Percentiles rank a stretch among this genome's conserved stretches.
phyloP scores from a whole-genome alignment of 35 echinoderm and acorn worm species.

The Ophioderma brevispina region DNA sequence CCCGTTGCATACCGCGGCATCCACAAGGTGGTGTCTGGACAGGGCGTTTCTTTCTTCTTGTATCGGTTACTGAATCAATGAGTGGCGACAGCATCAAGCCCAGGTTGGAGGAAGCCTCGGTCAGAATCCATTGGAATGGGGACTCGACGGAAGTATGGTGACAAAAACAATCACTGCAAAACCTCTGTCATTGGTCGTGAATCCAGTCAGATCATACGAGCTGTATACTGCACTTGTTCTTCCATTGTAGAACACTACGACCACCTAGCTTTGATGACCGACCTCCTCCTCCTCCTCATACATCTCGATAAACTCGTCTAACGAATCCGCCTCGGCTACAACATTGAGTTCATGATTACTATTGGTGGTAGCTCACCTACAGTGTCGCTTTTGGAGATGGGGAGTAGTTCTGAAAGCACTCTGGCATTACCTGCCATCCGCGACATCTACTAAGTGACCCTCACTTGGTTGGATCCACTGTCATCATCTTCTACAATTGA shows the following conservation, averaged over 20 bases:
- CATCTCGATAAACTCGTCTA: conserved; percentile 75
- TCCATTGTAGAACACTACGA: conserved; percentile 56
- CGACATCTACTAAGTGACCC: conserved; percentile 72
- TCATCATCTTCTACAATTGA: conserved; percentile 33
- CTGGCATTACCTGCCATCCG: conserved; percentile 59
- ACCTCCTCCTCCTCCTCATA: conserved; percentile 75
- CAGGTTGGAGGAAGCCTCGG: conserved; percentile 32
- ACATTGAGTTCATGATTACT: conserved; percentile 92
- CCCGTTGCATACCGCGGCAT: conserved; percentile 62
- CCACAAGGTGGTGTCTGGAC: conserved; percentile 46
- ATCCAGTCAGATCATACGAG: conserved; percentile 58
- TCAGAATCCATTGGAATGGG: conserved; percentile 31
- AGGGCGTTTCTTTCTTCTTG: neutral
- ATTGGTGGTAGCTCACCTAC: conserved; percentile 58
- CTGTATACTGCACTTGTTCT: neutral
- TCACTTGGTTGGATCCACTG: neutral
- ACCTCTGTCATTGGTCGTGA: conserved; percentile 67
- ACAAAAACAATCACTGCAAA: conserved; percentile 54
- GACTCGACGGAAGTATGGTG: conserved; percentile 51
- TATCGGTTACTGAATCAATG: conserved; percentile 43
- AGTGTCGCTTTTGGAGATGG: conserved; percentile 54
- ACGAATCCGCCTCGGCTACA: neutral
- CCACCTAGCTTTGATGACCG: conserved; percentile 64
- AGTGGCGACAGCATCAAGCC: conserved; percentile 65
- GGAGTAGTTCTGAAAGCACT: conserved; percentile 32